Evolutionary conservation across 2,113 vertebrate genomes (phyloP), one percentile per base, ranked within the genome.

Genomic region (Reinhardtius hippoglossoides): DNA sequence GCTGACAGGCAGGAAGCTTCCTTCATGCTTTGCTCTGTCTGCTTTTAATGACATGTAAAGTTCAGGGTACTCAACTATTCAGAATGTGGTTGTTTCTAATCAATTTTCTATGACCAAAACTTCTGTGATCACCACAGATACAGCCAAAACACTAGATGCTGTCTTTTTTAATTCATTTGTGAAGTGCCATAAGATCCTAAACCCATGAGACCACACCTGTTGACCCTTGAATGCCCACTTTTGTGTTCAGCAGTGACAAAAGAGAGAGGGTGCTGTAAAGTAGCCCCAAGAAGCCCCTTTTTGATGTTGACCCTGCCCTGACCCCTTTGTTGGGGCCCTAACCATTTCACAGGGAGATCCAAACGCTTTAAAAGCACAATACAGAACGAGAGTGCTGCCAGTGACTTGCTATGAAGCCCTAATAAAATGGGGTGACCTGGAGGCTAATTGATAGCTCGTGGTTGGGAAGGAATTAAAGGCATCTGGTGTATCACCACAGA

Each of bases 401-500:
- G 80, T 69, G 78, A 87, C 78, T 85, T 73, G 78, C 80, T 78
- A 85, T 83, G 78, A 82, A 85, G 70, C 65, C 83, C 80, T 77
- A 84, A 90, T 93, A 94, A 94, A 94, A 89, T 21, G 50, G 86
- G 91, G 91, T 93, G 92, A 94, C 86, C 86, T 76, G 73, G 69
- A 82, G 94, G 92, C 87, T 94, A 94, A 94, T 87, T 90, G 85
- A 89, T 89, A 91, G 76, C 89, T 88, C 1, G 76, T 85, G 88
- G 78, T 85, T 63, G 44, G 74, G 83, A 70, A 79, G 81, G 85
- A 93, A 92, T 90, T 83, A 90, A 88, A 92, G 67, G 60, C 86
- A 89, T 86, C 88, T 85, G 82, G 82, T 79, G 73, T 42, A 59
- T 70, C 82, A 62, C 66, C 54, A 0, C 68, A 74, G 64, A 77